phyloP scores from a whole-genome alignment of 1,140 invertebrate species.

The Trichoplusia ni region DNA sequence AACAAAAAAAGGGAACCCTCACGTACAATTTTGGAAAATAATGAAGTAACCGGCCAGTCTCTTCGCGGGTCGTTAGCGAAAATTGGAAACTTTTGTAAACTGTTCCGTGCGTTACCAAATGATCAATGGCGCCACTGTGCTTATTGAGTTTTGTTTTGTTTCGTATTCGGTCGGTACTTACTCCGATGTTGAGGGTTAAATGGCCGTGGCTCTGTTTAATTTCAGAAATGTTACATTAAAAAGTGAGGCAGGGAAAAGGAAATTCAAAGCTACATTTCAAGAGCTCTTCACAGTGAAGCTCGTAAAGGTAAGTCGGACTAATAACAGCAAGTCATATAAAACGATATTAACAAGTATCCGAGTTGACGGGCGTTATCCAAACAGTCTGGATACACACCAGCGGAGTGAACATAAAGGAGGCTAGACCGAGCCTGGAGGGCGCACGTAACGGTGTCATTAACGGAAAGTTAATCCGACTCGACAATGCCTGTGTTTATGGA shows the following conservation, averaged over 20 bases:
- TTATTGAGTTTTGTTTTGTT: conserved; percentile 55
- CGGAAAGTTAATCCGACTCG: conserved; percentile 48
- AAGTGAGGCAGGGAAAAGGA: no score
- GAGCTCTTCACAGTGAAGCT: no score
- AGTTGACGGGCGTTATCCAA: conserved; percentile 11
- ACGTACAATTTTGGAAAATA: conserved; percentile 67
- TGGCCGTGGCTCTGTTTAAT: background rate
- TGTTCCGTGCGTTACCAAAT: conserved; percentile 32
- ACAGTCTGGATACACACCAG: conserved; percentile 17
- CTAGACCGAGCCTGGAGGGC: conserved; percentile 10
- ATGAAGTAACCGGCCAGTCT: conserved; percentile 69
- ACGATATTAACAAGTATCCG: background rate
- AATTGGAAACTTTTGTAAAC: conserved; percentile 44
- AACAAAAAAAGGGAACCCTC: conserved; percentile 60
- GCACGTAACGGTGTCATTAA: conserved; percentile 46
- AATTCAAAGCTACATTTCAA: no score
- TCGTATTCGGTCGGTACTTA: conserved; percentile 8
- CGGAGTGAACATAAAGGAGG: conserved; percentile 16
- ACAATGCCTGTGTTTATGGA: conserved; percentile 47
- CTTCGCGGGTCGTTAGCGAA: conserved; percentile 65
- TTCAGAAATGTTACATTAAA: background rate
- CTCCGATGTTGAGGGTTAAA: background rate
- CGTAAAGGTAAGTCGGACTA: no score
- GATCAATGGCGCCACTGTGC: conserved; percentile 62
- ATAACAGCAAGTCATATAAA: background rate